A percentile compares a stretch with the other conserved stretches of the same genome.
Evolutionary conservation across 2,113 vertebrate genomes (phyloP).

Genomic region (Lagopus leucura): DNA sequence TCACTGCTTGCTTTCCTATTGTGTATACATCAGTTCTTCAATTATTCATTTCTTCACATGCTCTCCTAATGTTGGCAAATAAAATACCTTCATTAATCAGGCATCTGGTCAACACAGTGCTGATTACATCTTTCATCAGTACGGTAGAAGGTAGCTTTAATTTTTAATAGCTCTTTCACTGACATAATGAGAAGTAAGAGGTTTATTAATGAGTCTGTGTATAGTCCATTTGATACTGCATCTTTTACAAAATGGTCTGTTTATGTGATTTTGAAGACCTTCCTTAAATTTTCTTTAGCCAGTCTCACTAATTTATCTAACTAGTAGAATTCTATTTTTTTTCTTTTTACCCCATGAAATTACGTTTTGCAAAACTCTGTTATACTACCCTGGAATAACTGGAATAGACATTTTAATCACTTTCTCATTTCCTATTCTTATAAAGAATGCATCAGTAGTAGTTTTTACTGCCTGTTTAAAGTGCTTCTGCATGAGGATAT

Average conservation of each 20-base stretch:
- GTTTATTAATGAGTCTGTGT: slow-evolving; percentile 40
- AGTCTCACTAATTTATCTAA: background rate
- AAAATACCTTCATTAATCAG: slow-evolving; percentile 68
- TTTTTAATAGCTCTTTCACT: slow-evolving; percentile 64
- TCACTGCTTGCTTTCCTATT: slow-evolving; percentile 54
- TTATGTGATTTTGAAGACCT: background rate
- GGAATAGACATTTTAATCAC: background rate
- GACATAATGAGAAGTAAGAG: slow-evolving; percentile 67
- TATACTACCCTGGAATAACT: background rate
- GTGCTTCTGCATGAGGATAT: background rate
- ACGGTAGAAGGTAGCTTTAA: slow-evolving; percentile 64
- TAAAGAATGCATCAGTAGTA: background rate
- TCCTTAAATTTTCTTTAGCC: slow-evolving; percentile 1
- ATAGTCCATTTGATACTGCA: background rate
- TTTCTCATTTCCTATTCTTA: background rate
- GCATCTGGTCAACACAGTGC: slow-evolving; percentile 51
- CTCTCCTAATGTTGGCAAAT: slow-evolving; percentile 55
- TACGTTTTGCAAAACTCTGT: background rate
- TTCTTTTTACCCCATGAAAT: background rate
- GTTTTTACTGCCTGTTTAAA: background rate
- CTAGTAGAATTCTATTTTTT: slow-evolving; percentile 5
- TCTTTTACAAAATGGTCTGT: slow-evolving; percentile 20
- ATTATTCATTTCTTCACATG: slow-evolving; percentile 65
- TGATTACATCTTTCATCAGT: slow-evolving; percentile 60
- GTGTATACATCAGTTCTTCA: slow-evolving; percentile 51